Conservation (phyloP, 2,113 vertebrate genomes). For the Barnardius zonarius region DNA sequence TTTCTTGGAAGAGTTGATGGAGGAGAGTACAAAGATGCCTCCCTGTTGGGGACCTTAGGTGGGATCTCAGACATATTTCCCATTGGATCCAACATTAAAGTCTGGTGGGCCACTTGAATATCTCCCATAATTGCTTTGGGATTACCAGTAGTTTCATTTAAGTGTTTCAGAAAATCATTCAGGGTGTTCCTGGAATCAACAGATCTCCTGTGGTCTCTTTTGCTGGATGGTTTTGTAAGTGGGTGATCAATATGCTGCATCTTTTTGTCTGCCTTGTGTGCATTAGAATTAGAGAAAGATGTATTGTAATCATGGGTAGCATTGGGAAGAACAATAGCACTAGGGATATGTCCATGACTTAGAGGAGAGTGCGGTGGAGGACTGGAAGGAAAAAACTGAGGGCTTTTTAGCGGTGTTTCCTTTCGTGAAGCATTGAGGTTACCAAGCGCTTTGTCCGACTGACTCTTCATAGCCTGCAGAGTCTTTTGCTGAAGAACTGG, state of each 20-base stretch:
- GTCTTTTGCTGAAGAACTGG: constrained; percentile 95
- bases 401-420: constrained; percentile 83
- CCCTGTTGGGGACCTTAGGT: constrained; percentile 92
- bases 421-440: constrained; percentile 84
- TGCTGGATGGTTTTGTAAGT: constrained; percentile 80
- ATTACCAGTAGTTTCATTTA: constrained; percentile 86
- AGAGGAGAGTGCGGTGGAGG: constrained; percentile 86
- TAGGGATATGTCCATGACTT: constrained; percentile 91
- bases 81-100: constrained; percentile 91
- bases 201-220: constrained; percentile 90
- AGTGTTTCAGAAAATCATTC: constrained; percentile 95
- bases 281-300: constrained; percentile 83
- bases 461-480: constrained; percentile 89
- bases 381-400: constrained; percentile 89
- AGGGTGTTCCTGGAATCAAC: constrained; percentile 96
- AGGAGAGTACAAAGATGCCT: constrained; percentile 94
- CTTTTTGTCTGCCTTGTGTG: constrained; percentile 87
- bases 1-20: constrained; percentile 94
- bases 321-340: constrained; percentile 95
- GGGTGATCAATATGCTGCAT: constrained; percentile 81
- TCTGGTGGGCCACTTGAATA: constrained; percentile 85
- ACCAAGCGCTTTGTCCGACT: constrained; percentile 84
- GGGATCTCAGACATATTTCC: constrained; percentile 90
- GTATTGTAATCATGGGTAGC: constrained; percentile 91
- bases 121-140: constrained; percentile 91